Conservation (phyloP, 1,140 invertebrate genomes). For the Drosophila arawakana region DNA sequence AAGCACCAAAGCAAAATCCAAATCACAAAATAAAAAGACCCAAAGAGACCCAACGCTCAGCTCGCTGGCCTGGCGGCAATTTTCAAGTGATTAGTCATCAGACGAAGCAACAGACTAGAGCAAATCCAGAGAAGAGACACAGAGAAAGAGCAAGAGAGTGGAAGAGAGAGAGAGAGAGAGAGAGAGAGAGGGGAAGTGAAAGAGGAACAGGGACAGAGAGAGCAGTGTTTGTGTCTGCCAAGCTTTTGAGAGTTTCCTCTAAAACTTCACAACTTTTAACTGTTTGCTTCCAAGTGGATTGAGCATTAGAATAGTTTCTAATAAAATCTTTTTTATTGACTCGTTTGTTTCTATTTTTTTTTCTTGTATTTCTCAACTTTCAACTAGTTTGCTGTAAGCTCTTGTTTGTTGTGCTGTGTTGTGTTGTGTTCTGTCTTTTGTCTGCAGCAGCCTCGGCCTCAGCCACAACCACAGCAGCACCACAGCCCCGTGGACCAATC, state of each 20-base stretch:
- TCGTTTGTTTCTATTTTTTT: not conserved
- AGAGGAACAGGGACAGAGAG: conserved; percentile 9
- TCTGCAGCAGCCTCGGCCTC: conserved; percentile 21
- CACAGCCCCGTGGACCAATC: conserved; percentile 55
- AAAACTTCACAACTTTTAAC: conserved; percentile 17
- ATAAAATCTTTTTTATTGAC: conserved; percentile 39
- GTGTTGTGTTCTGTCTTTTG: conserved; percentile 22
- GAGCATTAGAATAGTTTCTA: conserved; percentile 50
- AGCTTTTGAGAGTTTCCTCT: conserved; percentile 30
- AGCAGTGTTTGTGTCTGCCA: conserved; percentile 4
- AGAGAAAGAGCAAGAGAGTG: conserved; percentile 5
- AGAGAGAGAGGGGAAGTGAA: not conserved
- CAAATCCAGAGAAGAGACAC: conserved; percentile 6
- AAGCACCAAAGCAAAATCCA: conserved; percentile 53
- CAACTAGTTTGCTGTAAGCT: conserved; percentile 32
- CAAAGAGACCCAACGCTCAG: conserved; percentile 26
- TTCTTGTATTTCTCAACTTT: conserved; percentile 43
- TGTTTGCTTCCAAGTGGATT: not conserved
- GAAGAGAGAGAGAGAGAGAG: conserved; percentile 1
- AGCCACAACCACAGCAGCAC: not conserved
- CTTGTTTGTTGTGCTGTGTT: conserved; percentile 12
- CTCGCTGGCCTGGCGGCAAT: conserved; percentile 58
- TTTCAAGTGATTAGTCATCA: conserved; percentile 77
- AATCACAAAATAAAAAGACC: conserved; percentile 55
- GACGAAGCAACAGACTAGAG: conserved; percentile 23